Evolutionary conservation across 2,113 vertebrate species (phyloP).

Genomic region (Phyllostomus discolor): DNA sequence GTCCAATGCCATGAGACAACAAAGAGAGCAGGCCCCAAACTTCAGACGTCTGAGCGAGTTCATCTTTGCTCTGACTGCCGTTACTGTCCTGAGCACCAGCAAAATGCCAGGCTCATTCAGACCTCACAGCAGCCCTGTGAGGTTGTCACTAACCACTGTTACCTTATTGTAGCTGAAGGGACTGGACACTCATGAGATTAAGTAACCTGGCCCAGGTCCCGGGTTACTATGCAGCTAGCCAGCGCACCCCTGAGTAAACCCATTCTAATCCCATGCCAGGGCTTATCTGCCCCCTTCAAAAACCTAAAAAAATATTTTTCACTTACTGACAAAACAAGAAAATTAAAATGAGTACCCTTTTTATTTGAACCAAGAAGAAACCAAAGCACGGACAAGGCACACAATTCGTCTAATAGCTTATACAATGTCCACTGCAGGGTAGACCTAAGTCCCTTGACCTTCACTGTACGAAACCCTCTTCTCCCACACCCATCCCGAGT

Average conservation of each 20-base stretch:
- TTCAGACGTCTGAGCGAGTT: background rate
- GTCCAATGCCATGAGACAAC: background rate
- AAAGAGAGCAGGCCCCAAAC: background rate
- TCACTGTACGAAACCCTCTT: background rate
- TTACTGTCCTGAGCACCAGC: background rate
- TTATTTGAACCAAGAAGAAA: constrained; percentile 3
- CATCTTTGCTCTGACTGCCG: background rate
- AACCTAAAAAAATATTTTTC: background rate
- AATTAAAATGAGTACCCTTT: constrained; percentile 1
- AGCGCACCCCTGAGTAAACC: background rate
- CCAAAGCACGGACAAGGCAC: background rate
- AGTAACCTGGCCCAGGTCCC: background rate
- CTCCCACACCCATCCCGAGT: background rate
- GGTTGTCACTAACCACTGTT: background rate
- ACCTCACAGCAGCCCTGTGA: background rate
- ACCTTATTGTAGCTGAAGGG: background rate
- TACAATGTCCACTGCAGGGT: background rate
- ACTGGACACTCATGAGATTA: background rate
- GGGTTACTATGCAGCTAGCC: background rate
- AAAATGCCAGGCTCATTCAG: background rate
- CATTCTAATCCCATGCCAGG: background rate
- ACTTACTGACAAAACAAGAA: background rate
- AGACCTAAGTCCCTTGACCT: background rate
- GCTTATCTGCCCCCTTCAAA: background rate
- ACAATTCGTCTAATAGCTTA: background rate